These are phyloP conservation scores for Manis javanica DNA, from an alignment of 2,797 vertebrate genomes.

Conservation along the genomic window DNA sequence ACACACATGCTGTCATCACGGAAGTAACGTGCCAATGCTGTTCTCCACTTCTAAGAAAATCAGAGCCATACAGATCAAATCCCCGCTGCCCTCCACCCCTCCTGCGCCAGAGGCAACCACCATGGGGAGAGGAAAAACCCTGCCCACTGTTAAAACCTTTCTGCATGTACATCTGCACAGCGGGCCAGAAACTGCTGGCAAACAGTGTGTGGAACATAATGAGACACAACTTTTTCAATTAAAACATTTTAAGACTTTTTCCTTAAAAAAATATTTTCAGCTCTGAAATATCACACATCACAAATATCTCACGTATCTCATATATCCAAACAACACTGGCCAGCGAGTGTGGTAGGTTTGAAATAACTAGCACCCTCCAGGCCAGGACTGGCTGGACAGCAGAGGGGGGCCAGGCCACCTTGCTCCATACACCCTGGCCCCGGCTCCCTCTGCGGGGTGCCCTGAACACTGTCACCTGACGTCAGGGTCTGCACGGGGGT, in stretches of 20 bases:
- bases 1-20: fast-evolving
- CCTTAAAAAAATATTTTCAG: neutral
- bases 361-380: neutral
- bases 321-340: neutral
- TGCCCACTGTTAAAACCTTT: neutral
- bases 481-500: neutral
- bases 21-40: neutral
- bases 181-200: neutral
- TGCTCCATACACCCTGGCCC: neutral
- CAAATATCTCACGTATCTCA: neutral
- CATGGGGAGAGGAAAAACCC: neutral
- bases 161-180: neutral
- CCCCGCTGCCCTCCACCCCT: neutral
- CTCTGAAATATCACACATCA: neutral
- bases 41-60: neutral
- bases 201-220: neutral
- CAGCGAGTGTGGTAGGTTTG: no score
- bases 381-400: neutral
- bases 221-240: neutral
- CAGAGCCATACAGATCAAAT: neutral
- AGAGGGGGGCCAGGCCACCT: neutral
- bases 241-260: neutral
- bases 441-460: neutral
- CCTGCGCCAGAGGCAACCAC: neutral
- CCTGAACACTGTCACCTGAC: neutral